Percentiles rank a stretch among this genome's conserved stretches.
These are phyloP conservation scores for Pheucticus melanocephalus DNA, from an alignment of 2,113 vertebrate genomes.

Conservation along the genomic window DNA sequence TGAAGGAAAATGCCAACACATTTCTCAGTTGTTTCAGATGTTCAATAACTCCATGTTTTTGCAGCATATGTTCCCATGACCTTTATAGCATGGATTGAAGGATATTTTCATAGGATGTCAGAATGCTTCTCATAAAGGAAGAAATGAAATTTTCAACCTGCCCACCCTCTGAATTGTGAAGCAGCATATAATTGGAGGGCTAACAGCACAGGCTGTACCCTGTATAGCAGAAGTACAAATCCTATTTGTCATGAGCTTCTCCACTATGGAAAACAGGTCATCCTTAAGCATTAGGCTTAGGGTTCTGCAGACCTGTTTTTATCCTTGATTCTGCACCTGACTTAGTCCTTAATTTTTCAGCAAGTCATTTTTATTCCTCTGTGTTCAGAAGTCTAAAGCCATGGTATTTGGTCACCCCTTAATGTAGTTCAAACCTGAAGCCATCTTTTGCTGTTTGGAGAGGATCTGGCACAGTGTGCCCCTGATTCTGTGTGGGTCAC, in stretches of 20 bases:
- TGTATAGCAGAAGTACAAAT: neutral
- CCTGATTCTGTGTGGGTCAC: neutral
- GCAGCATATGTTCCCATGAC: neutral
- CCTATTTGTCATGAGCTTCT: neutral
- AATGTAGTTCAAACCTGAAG: neutral
- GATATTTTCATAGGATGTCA: neutral
- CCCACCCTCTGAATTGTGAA: neutral
- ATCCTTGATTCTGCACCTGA: neutral
- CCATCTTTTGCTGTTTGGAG: neutral
- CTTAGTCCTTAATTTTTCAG: neutral
- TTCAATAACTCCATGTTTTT: neutral
- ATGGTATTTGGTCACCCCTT: neutral
- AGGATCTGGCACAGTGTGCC: neutral
- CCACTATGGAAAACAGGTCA: neutral
- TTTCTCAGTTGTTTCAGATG: neutral
- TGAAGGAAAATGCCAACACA: neutral
- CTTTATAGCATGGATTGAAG: neutral
- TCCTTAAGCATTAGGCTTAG: neutral
- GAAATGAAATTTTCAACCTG: neutral
- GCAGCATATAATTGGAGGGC: neutral
- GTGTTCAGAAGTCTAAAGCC: neutral
- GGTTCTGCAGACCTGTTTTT: neutral
- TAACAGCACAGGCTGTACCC: neutral
- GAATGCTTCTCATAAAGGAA: neutral
- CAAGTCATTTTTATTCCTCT: neutral